Base-by-base conservation (phyloP, 2,797 vertebrate species). In the Thalassophryne amazonica region DNA sequence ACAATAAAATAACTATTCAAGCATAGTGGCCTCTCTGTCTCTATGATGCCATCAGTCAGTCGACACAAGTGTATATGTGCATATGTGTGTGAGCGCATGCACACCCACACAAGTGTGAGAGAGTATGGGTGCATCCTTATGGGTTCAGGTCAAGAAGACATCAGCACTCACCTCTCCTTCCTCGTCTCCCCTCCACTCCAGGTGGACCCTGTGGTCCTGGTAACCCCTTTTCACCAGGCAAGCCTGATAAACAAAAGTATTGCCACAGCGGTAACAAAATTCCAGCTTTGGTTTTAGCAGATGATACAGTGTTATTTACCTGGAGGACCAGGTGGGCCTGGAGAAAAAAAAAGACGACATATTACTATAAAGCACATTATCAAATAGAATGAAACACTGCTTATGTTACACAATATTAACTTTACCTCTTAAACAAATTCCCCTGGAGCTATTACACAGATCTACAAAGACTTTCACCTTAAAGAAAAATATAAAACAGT, bases 351-450 rank as follows among this genome's bases (percentile, higher is more conserved):
- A 34, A 25, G 18, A 14, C 14, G 24, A 25, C 15, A 31, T 38
- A n/a, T 15, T 24, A 17, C 28, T 4, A 13, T 45, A 23, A 62
- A 1, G 28, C 2, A 53, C 4, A 41, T 17, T n/a, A 37, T 7
- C 12, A 39, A 34, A 35, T 1, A 21, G 4, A 45, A 14, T n/a
- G 7, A 54, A 11, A 5, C 2, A 18, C 0, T 4, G 32, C 7
- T 7, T 28, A 25, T 7, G 3, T 38, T 16, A 22, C 12, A 37
- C 37, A 36, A 3, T 30, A 12, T 11, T 25, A 50, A 1, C 2
- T 9, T n/a, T 87, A 97, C 95, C 95, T 91, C 91, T 91, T 73
- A 94, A 80, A 68, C 94, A 97, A 13, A 93, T 70, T 40, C 92
- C 92, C 81, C 79, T 90, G 23, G 92, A 91, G 75, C 76, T 91